Base-by-base conservation (phyloP, 2,797 vertebrate species). In the Macropus fuliginosus region DNA sequence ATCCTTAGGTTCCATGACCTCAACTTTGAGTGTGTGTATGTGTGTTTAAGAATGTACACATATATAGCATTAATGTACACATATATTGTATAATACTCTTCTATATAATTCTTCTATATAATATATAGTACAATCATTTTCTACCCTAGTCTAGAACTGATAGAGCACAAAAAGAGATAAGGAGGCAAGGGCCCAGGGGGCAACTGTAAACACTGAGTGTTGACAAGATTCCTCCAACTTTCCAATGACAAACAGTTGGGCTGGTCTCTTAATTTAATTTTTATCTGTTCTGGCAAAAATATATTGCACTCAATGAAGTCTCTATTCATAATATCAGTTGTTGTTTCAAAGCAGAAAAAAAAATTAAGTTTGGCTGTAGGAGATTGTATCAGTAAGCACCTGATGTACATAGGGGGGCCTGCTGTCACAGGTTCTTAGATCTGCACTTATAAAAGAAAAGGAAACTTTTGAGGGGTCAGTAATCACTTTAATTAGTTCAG, bases 291-390 rank as follows among this genome's bases (percentile, higher is more conserved):
- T 94, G 89, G 74, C 31, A 95, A 90, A 95, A 95, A 93, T n/a
- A 29, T 90, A 56, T 54, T 94, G 91, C 94, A 95, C 46, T 91
- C 74, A 97, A 92, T 50, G 55, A 96, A 96, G 92, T 91, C 87
- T 55, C 24, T 40, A 55, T 40, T 50, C 50, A 55, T 16, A 91
- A 5, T 56, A 92, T 56, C 91, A 94, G 95, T 34, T 91, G 95
- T 34, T 91, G 21, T 52, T 62, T 92, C 13, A 91, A 13, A 90
- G 13, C 34, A 50, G 57, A 46, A 46, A 52, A 91, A 94, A 94
- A 94, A 95, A 91, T 89, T 31, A 40, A 14, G 24, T 90, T 6
- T 54, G 4, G 3, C 46, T 5, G 29, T 57, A 81, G 13, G 52
- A 91, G 54, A 52, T 6, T 52, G 52, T 52, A 52, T 52, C 52